Evolutionary conservation across 2,888 invertebrate species (phyloP).

Genomic region (Drosophila aldrichi): DNA sequence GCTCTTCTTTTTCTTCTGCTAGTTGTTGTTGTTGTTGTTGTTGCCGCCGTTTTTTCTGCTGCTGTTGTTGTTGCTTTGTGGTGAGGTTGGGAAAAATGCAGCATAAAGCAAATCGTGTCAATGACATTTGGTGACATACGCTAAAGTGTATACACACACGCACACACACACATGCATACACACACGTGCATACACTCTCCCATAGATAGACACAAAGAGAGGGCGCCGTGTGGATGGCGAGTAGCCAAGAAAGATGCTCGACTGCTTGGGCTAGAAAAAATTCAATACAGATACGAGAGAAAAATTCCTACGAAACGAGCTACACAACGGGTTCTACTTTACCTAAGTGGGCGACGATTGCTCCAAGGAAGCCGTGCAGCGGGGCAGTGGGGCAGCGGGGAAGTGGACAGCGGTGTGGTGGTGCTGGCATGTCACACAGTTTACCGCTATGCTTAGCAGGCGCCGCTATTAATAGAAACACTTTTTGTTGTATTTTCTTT

Average conservation of each 20-base stretch:
- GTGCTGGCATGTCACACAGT: constrained; percentile 50
- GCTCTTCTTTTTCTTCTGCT: constrained; percentile 9
- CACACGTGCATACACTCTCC: not conserved
- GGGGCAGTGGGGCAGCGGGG: not conserved
- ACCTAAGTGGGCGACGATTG: constrained; percentile 53
- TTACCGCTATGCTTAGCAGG: constrained; percentile 63
- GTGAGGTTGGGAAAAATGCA: constrained; percentile 64
- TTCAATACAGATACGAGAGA: constrained; percentile 64
- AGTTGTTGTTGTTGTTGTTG: constrained; percentile 19
- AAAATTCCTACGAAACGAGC: constrained; percentile 57
- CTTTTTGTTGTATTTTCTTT: constrained; percentile 53
- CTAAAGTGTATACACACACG: constrained; percentile 24
- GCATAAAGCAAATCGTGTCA: constrained; percentile 79
- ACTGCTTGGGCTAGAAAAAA: constrained; percentile 67
- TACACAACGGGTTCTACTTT: constrained; percentile 53
- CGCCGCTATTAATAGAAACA: constrained; percentile 67
- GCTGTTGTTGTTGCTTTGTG: constrained; percentile 51
- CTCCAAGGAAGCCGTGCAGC: not conserved
- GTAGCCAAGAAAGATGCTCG: constrained; percentile 44
- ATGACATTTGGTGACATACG: constrained; percentile 77
- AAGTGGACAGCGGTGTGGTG: too few relatives aligned
- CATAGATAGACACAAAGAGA: constrained; percentile 14
- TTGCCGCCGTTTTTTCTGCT: constrained; percentile 35
- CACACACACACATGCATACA: constrained; percentile 4
- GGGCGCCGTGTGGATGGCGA: constrained; percentile 2